Conservation (phyloP, 2,797 vertebrate species). For the Perodicticus potto region DNA sequence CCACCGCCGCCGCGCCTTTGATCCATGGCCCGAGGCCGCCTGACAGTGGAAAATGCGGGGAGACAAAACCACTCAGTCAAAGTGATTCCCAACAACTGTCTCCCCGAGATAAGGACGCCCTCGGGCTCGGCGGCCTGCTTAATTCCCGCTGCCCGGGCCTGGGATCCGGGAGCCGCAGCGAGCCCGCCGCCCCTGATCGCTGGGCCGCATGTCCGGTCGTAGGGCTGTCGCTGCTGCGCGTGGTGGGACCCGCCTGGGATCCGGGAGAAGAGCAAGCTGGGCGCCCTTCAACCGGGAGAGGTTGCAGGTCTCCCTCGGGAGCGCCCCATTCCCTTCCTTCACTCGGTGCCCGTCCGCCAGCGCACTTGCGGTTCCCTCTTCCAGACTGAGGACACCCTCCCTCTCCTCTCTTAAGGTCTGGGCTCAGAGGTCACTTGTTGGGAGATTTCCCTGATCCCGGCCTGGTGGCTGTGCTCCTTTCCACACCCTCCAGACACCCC, state of each 20-base stretch:
- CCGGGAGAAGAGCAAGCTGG: not conserved
- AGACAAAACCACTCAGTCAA: conserved; percentile 95
- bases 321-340: rapidly evolving
- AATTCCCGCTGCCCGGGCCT: conserved; percentile 87
- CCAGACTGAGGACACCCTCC: rapidly evolving
- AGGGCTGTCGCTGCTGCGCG: not conserved
- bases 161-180: not conserved
- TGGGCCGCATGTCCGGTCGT: not conserved
- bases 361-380: rapidly evolving
- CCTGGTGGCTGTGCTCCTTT: not conserved
- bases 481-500: not conserved
- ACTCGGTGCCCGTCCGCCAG: rapidly evolving
- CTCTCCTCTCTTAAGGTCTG: not conserved
- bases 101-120: conserved; percentile 97
- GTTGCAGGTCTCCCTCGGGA: not conserved
- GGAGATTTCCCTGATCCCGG: not conserved
- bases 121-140: conserved; percentile 86
- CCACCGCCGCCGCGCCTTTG: conserved; percentile 95
- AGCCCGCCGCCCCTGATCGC: not conserved
- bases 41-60: conserved; percentile 92
- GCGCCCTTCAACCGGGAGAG: not conserved
- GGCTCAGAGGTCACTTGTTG: not conserved
- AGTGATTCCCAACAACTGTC: conserved; percentile 99
- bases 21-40: conserved; percentile 99
- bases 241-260: not conserved